phyloP scores from a whole-genome alignment of 2,888 invertebrate genomes.

The Volucella inflata region DNA sequence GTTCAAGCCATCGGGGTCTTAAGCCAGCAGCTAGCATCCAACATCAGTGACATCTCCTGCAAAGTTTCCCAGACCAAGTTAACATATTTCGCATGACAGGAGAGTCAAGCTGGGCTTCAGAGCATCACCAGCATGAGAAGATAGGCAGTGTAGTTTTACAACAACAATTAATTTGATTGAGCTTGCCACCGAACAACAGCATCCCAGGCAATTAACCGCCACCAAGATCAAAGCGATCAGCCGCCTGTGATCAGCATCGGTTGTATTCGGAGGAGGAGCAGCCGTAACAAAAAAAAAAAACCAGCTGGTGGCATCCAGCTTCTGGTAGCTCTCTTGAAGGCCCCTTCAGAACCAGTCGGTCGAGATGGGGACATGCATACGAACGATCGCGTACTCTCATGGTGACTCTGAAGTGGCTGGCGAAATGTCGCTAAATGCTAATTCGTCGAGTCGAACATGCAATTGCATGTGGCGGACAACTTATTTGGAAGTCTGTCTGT shows the following conservation, averaged over 20 bases:
- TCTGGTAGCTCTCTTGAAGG: conserved; percentile 31
- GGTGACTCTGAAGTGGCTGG: conserved; percentile 24
- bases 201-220: conserved; percentile 72
- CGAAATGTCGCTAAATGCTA: conserved; percentile 65
- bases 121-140: conserved; percentile 17
- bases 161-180: conserved; percentile 83
- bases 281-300: conserved; percentile 16
- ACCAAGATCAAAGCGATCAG: conserved; percentile 64
- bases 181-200: conserved; percentile 80
- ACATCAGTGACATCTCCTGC: conserved; percentile 57
- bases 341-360: conserved; percentile 11
- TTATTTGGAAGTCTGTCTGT: conserved; percentile 57
- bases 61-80: background rate
- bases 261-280: conserved; percentile 1
- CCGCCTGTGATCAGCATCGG: conserved; percentile 50
- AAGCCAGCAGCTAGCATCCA: conserved; percentile 11
- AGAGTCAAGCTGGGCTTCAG: conserved; percentile 48
- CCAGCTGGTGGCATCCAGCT: conserved; percentile 39
- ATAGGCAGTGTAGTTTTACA: conserved; percentile 65
- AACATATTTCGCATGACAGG: conserved; percentile 29
- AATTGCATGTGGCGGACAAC: conserved; percentile 52
- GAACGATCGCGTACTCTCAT: conserved; percentile 23
- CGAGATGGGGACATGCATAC: no score
- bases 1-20: conserved; percentile 38
- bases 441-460: conserved; percentile 61